A percentile compares a stretch with the other conserved stretches of the same genome.
Conservation (phyloP, 2,113 vertebrate genomes). For the Tursiops truncatus region DNA sequence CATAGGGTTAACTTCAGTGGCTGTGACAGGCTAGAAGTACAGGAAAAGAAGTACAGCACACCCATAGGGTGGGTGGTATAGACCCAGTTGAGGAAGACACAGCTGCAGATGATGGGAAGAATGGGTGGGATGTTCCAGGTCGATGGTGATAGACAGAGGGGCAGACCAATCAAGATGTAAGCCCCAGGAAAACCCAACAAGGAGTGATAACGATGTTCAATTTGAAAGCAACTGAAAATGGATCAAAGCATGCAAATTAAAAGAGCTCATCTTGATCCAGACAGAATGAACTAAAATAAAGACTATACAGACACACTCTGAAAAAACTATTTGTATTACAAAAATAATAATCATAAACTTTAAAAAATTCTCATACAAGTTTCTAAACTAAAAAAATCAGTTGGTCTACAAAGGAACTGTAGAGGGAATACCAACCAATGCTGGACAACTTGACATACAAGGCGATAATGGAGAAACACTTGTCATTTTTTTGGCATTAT, state of each 20-base stretch:
- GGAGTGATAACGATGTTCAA: no score
- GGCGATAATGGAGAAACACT: not conserved
- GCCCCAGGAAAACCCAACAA: no score
- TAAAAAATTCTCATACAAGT: not conserved
- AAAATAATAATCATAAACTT: not conserved
- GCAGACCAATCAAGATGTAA: no score
- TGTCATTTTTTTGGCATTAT: conserved; percentile 69
- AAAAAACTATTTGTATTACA: not conserved
- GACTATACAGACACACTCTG: not conserved
- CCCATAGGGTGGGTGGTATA: not conserved
- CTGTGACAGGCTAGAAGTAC: not conserved
- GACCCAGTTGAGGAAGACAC: not conserved
- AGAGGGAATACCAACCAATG: not conserved
- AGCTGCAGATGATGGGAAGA: not conserved
- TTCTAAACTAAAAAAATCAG: not conserved
- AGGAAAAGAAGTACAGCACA: no score
- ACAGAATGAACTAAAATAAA: not conserved
- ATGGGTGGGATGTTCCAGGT: not conserved
- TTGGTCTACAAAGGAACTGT: not conserved
- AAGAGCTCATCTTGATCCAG: no score
- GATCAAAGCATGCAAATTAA: no score
- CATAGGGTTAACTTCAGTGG: not conserved
- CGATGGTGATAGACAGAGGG: no score
- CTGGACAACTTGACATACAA: not conserved
- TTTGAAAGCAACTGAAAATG: no score